Evolutionary conservation across 2,888 invertebrate genomes (phyloP), one percentile per base, ranked within the genome.

Genomic region (Azorinus chamasolen): DNA sequence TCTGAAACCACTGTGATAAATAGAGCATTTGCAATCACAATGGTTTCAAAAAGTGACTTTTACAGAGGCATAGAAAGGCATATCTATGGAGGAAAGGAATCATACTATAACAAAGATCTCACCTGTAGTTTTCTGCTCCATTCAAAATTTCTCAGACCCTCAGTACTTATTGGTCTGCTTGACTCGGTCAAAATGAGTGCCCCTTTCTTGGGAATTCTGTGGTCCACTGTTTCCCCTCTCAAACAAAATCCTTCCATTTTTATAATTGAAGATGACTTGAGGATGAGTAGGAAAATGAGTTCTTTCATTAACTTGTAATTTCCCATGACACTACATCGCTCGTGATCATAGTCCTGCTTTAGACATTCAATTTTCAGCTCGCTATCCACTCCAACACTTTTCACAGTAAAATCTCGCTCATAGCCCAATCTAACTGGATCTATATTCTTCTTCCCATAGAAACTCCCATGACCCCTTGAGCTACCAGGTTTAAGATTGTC

Each of bases 201-300:
- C 6, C 90, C 90, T 61, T 89, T 89, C 68, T 86, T 85, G 6
- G 64, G 70, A 3, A 89, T 61, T 6, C 72, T 54, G 5, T 80
- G 54, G 27, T 87, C 75, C 25, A 88, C 83, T 5, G 81, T 81
- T 22, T 88, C 88, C 41, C 89, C 89, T 27, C 89, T 75, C 5
- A 91, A 69, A 83, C 91, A 91, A 72, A 85, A 91, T 6, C 91
- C 91, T 8, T 86, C 71, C 55, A 89, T 37, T 37, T 82, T 69
- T 4, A 85, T 69, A 18, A 91, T 83, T 22, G 75, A 71, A 4
- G 87, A 84, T 55, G 87, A 84, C n/a, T 84, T 72, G 6, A 91
- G 77, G 4, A 81, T 57, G 8, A 79, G 58, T 51, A 89, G 71
- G 27, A 86, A 62, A 6, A 91, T 66, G 6, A 90, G 77, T 61